Conservation (phyloP, 2,888 invertebrate genomes). For the Dioctria rufipes region DNA sequence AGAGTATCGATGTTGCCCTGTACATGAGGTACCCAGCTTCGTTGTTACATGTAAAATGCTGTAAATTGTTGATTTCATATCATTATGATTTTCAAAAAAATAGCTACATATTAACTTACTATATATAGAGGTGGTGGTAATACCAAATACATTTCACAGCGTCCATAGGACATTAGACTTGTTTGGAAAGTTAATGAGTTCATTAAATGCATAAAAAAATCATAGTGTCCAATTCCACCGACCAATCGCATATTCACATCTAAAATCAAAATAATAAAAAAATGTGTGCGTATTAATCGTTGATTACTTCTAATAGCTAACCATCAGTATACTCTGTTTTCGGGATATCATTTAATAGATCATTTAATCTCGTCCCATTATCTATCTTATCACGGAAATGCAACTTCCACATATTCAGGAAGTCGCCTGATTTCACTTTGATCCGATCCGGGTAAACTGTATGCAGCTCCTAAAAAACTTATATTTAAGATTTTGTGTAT, state of each 20-base stretch:
- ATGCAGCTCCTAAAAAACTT: constrained; percentile 68
- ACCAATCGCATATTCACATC: constrained; percentile 77
- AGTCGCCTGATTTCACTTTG: constrained; percentile 73
- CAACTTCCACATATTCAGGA: constrained; percentile 75
- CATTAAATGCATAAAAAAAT: constrained; percentile 78
- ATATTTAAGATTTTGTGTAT: not conserved
- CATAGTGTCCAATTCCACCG: constrained; percentile 71
- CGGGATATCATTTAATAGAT: constrained; percentile 74
- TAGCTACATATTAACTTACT: constrained; percentile 70
- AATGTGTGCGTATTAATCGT: not conserved
- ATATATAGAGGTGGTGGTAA: constrained; percentile 76
- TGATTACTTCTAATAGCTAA: not conserved
- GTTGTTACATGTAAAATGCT: constrained; percentile 75
- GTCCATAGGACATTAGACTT: constrained; percentile 74
- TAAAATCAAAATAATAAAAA: constrained; percentile 60
- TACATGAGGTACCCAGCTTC: constrained; percentile 73
- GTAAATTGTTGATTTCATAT: constrained; percentile 47
- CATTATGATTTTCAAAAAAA: not conserved
- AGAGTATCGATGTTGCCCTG: constrained; percentile 76
- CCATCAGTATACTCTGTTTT: constrained; percentile 72
- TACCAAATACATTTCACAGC: constrained; percentile 76
- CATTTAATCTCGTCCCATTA: constrained; percentile 73
- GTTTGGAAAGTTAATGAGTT: constrained; percentile 76
- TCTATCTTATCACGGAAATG: constrained; percentile 76
- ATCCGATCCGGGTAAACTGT: constrained; percentile 70